Conservation (phyloP, 2,888 invertebrate genomes). For the Podotricha telesiphe region DNA sequence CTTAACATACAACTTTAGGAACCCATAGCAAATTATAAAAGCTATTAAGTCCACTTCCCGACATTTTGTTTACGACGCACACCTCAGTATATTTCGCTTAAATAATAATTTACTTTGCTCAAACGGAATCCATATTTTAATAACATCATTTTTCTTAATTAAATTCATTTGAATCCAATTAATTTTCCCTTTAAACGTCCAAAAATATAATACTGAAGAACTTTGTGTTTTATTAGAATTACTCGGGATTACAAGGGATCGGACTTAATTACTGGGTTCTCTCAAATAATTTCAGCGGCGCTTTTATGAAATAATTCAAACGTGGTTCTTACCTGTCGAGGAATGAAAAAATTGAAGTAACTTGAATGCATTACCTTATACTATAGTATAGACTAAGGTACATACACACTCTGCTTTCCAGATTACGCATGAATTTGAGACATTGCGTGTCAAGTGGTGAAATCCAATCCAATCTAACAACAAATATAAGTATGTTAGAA, state of each 20-base stretch:
- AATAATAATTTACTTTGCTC: slow-evolving; percentile 9
- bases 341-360: not conserved
- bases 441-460: too few species aligned
- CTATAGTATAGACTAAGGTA: too few species aligned
- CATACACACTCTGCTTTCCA: too few species aligned
- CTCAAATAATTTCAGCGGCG: slow-evolving; percentile 50
- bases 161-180: slow-evolving; percentile 28
- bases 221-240: slow-evolving; percentile 64
- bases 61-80: slow-evolving; percentile 14
- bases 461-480: too few species aligned
- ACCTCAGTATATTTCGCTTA: not conserved
- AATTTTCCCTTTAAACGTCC: slow-evolving; percentile 24
- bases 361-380: too few species aligned
- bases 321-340: slow-evolving; percentile 58
- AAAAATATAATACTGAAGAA: slow-evolving; percentile 61
- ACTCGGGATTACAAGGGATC: slow-evolving; percentile 67
- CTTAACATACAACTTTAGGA: too few species aligned
- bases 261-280: slow-evolving; percentile 63
- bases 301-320: slow-evolving; percentile 49
- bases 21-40: not conserved
- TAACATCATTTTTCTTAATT: slow-evolving; percentile 28
- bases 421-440: too few species aligned
- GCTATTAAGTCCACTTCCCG: not conserved
- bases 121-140: slow-evolving; percentile 17
- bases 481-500: too few species aligned